phyloP scores from a whole-genome alignment of 2,797 vertebrate genomes.

The Capromys pilorides region DNA sequence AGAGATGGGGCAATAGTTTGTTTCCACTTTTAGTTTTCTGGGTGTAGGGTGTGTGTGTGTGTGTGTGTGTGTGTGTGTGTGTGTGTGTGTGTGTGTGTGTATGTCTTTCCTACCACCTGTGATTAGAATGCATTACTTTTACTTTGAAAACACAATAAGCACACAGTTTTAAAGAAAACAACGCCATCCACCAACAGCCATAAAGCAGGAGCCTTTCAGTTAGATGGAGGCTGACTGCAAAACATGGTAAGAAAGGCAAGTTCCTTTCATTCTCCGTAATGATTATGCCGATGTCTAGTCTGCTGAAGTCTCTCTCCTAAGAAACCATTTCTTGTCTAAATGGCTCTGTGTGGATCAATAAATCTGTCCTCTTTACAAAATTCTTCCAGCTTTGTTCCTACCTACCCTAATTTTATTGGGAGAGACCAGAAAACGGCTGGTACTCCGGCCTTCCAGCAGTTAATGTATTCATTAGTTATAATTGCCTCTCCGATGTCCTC shows the following conservation, averaged over 20 bases:
- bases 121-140: not conserved
- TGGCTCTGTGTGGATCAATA: constrained; percentile 61
- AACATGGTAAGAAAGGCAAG: accelerated
- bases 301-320: constrained; percentile 37
- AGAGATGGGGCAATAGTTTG: too few species aligned
- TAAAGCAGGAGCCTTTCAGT: accelerated
- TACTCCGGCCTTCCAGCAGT: constrained; percentile 72
- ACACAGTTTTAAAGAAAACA: not conserved
- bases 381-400: constrained; percentile 74
- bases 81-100: not conserved
- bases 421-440: constrained; percentile 77
- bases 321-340: constrained; percentile 74
- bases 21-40: too few species aligned
- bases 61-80: not conserved
- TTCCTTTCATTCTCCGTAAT: not conserved
- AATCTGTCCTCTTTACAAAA: constrained; percentile 78
- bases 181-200: not conserved
- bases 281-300: not conserved
- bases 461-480: constrained; percentile 88
- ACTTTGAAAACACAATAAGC: not conserved
- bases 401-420: constrained; percentile 81
- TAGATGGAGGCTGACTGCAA: accelerated
- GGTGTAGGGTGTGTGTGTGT: too few species aligned
- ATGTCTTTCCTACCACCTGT: not conserved
- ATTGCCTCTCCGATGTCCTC: constrained; percentile 84